Conservation (phyloP, 2,888 invertebrate genomes). For the Autographa pulchrina region DNA sequence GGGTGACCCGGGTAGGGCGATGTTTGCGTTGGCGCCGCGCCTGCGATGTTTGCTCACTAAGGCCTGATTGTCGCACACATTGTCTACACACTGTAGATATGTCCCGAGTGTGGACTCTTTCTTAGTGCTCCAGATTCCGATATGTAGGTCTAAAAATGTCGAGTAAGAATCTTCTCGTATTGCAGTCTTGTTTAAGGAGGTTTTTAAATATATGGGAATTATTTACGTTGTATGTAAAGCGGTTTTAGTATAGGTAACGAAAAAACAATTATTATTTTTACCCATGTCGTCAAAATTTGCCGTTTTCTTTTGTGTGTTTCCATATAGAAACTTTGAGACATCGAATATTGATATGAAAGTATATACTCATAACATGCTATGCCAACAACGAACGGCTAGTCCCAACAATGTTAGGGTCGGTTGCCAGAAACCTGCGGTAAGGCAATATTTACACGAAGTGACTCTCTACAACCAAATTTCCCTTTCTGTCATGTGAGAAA, state of each 20-base stretch:
- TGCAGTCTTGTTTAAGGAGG: too few species aligned
- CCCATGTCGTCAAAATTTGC: too few species aligned
- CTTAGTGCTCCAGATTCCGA: conserved; percentile 23
- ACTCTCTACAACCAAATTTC: background rate
- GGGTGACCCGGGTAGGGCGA: conserved; percentile 49
- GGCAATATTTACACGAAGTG: background rate
- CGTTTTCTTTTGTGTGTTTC: too few species aligned
- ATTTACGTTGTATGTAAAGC: too few species aligned
- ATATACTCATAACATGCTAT: background rate
- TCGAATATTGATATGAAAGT: background rate
- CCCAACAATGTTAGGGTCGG: background rate
- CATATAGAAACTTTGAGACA: too few species aligned
- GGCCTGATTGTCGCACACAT: conserved; percentile 69
- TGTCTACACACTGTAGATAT: conserved; percentile 59
- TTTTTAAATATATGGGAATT: too few species aligned
- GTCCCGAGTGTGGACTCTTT: conserved; percentile 24
- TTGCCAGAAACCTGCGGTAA: background rate
- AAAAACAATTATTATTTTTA: too few species aligned
- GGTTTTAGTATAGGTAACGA: too few species aligned
- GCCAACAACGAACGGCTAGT: background rate
- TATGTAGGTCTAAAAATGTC: conserved; percentile 3
- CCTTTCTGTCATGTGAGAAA: background rate
- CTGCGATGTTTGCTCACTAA: conserved; percentile 73
- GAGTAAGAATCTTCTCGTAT: background rate
- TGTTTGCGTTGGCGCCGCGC: conserved; percentile 78